These are phyloP conservation scores for Pangasianodon hypophthalmus DNA, from an alignment of 2,113 vertebrate species.

Conservation along the genomic window DNA sequence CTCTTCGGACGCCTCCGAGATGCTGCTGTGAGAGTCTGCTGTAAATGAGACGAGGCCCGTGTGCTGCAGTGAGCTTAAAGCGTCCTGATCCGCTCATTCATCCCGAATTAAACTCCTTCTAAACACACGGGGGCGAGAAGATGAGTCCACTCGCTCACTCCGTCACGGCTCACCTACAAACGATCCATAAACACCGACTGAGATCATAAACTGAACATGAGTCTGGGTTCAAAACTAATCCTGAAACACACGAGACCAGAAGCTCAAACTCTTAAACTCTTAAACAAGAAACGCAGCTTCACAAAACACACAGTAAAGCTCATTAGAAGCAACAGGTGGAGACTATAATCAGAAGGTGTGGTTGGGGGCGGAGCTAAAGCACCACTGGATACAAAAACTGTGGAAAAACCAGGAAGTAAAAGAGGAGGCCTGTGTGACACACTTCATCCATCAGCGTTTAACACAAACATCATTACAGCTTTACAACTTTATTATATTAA, in stretches of 20 bases:
- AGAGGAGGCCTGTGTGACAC: not conserved
- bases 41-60: not conserved
- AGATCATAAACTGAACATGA: not conserved
- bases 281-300: not conserved
- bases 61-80: slow-evolving; percentile 32
- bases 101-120: not conserved
- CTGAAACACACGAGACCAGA: not conserved
- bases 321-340: not conserved
- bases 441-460: not conserved
- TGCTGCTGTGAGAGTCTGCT: not conserved
- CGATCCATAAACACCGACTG: not conserved
- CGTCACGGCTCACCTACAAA: not conserved
- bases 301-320: not conserved
- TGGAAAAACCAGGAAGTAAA: not conserved
- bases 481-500: not conserved
- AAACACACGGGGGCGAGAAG: not conserved
- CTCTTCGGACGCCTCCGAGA: not conserved
- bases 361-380: not conserved
- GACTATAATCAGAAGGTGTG: not conserved
- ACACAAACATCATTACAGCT: not conserved
- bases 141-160: not conserved
- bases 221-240: not conserved
- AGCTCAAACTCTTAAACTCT: not conserved
- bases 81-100: slow-evolving; percentile 36
- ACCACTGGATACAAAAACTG: not conserved